Percentiles rank a stretch among this genome's conserved stretches.
Evolutionary conservation across 2,797 vertebrate species (phyloP).

Genomic region (Thalassophryne amazonica): DNA sequence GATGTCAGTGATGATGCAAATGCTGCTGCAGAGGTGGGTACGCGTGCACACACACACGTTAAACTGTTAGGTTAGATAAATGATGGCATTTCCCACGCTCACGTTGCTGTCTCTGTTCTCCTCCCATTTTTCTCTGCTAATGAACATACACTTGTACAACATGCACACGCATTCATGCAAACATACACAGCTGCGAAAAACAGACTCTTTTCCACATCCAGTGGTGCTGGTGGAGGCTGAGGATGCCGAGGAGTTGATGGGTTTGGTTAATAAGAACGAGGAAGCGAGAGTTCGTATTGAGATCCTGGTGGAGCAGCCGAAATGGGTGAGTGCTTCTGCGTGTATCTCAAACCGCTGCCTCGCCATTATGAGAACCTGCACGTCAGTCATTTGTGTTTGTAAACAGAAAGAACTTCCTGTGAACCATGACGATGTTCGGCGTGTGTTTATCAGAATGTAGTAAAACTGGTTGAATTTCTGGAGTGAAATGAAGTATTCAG

Average conservation of each 20-base stretch:
- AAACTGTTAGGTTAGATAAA: neutral
- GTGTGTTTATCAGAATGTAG: too few species aligned
- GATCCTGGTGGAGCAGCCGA: conserved; percentile 78
- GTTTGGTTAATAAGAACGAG: conserved; percentile 93
- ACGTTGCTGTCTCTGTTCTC: neutral
- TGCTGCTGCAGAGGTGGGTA: conserved; percentile 88
- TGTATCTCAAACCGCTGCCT: too few species aligned
- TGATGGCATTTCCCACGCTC: neutral
- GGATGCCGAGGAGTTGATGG: conserved; percentile 89
- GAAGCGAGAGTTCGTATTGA: conserved; percentile 92
- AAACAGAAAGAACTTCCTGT: too few species aligned
- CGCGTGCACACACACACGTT: neutral
- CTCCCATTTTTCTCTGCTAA: neutral
- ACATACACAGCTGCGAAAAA: conserved; percentile 81
- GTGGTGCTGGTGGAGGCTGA: conserved; percentile 90
- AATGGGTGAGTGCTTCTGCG: conserved; percentile 92
- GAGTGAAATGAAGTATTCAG: too few species aligned
- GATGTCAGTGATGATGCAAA: conserved; percentile 89
- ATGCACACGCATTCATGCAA: neutral
- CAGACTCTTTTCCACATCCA: conserved; percentile 80
- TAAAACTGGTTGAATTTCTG: too few species aligned
- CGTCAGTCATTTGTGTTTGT: too few species aligned
- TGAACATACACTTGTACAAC: neutral
- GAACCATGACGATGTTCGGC: too few species aligned
- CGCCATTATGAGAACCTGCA: too few species aligned